Evolutionary conservation across 2,888 invertebrate genomes (phyloP), one percentile per base, ranked within the genome.

Genomic region (Entomobrya multifasciata): DNA sequence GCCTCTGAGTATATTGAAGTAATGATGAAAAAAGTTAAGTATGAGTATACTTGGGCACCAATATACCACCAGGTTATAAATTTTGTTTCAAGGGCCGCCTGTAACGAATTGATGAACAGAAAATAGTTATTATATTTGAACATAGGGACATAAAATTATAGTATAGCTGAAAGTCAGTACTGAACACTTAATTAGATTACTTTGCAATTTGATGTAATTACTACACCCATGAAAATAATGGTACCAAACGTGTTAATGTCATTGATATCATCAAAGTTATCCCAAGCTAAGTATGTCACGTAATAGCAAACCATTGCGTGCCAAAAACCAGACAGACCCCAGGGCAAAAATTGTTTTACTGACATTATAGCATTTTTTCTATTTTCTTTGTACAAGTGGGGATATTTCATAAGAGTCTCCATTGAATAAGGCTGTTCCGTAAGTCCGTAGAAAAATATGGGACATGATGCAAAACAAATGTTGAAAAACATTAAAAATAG

Each of bases 401-500:
- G 96, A 88, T 95, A 94, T n/a, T 94, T 94, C 91, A 93, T 92
- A 76, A 94, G 93, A 0, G 93, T 92, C 0, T 93, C 92, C 1
- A 95, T 94, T 0, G 94, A 92, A 92, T 95, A 94, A 87, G 95
- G 94, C 91, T 96, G 96, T 91, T 97, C 97, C 17, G 96, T 95
- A 76, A 97, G 93, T 0, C 96, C 95, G 88, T 95, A 95, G 10
- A 95, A 91, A 15, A 96, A 92, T 81, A 96, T 95, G 0, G 97
- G 97, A 76, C 95, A 92, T 0, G 96, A 95, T 0, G 96, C 95
- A 92, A 96, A 96, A 36, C 95, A 92, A 70, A 96, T 94, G 93
- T 97, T 97, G 93, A 94, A 97, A 86, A 95, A 93, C 91, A 96
- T 96, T 89, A 97, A 93, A 92, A 95, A 96, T 92, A 95, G 93